Conservation (phyloP, 2,888 invertebrate genomes). For the Clitarchus hookeri region DNA sequence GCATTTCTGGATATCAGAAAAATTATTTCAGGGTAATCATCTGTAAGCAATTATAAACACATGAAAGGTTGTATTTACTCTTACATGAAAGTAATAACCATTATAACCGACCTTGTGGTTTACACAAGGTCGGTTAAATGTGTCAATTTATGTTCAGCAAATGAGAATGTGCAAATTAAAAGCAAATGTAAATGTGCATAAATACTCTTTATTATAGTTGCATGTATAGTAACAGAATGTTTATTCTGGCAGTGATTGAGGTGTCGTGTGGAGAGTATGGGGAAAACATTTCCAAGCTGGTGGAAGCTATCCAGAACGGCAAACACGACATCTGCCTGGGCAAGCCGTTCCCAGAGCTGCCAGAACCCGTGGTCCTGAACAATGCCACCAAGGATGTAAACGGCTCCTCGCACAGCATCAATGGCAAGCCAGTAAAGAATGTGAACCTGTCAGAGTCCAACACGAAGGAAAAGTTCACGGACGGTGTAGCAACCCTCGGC, state of each 20-base stretch:
- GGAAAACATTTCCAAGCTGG: constrained; percentile 81
- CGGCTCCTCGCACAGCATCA: neutral
- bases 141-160: too few relatives aligned
- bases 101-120: too few relatives aligned
- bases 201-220: too few relatives aligned
- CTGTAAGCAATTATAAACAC: too few relatives aligned
- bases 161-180: too few relatives aligned
- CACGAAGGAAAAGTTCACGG: neutral
- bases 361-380: constrained; percentile 52
- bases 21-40: too few relatives aligned
- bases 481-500: neutral
- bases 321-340: constrained; percentile 77
- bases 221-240: too few relatives aligned
- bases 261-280: constrained; percentile 97
- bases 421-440: constrained; percentile 52
- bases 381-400: constrained; percentile 48
- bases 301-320: constrained; percentile 84
- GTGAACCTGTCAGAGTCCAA: constrained; percentile 59
- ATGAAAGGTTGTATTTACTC: too few relatives aligned
- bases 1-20: too few relatives aligned
- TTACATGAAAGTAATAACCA: too few relatives aligned
- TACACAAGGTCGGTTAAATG: too few relatives aligned
- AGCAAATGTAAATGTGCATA: too few relatives aligned
- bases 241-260: constrained; percentile 65
- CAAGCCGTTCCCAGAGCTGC: constrained; percentile 68